These are phyloP conservation scores for Hypselothyrea guttata DNA, from an alignment of 2,888 invertebrate species.

Conservation along the genomic window DNA sequence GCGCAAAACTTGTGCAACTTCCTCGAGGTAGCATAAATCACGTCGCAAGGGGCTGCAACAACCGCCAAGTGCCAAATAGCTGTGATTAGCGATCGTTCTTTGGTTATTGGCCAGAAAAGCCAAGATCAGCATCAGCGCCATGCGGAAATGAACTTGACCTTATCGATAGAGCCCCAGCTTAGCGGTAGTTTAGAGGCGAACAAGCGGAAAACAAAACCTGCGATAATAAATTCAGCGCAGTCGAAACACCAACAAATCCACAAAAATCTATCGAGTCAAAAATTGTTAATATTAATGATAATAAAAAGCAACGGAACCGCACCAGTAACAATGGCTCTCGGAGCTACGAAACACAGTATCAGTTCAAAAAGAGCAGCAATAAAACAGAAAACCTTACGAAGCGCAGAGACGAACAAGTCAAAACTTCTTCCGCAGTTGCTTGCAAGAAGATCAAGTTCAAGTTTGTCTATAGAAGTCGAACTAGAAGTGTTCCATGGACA, in stretches of 20 bases:
- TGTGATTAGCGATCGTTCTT: constrained; percentile 39
- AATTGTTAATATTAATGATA: constrained; percentile 46
- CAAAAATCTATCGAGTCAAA: constrained; percentile 58
- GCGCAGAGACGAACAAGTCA: constrained; percentile 26
- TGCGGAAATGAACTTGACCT: constrained; percentile 75
- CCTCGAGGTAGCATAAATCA: constrained; percentile 39
- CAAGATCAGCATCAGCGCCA: constrained; percentile 37
- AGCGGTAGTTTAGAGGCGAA: constrained; percentile 35
- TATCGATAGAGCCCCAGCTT: constrained; percentile 45
- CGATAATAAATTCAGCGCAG: constrained; percentile 61
- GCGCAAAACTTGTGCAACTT: constrained; percentile 61
- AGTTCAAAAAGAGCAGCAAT: constrained; percentile 13
- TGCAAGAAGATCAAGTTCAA: constrained; percentile 64
- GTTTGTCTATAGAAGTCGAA: constrained; percentile 26
- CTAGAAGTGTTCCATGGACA: constrained; percentile 34
- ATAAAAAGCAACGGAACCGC: constrained; percentile 62
- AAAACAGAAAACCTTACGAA: constrained; percentile 13
- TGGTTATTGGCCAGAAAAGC: constrained; percentile 18
- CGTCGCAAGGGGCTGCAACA: constrained; percentile 16
- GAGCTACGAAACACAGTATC: constrained; percentile 18
- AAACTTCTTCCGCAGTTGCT: constrained; percentile 52
- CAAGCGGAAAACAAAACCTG: constrained; percentile 46
- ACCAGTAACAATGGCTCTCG: constrained; percentile 42
- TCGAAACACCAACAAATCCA: constrained; percentile 17
- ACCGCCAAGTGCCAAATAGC: constrained; percentile 24